phyloP scores from a whole-genome alignment of 64 coral and sea anemone genomes.

The Montipora foliosa region DNA sequence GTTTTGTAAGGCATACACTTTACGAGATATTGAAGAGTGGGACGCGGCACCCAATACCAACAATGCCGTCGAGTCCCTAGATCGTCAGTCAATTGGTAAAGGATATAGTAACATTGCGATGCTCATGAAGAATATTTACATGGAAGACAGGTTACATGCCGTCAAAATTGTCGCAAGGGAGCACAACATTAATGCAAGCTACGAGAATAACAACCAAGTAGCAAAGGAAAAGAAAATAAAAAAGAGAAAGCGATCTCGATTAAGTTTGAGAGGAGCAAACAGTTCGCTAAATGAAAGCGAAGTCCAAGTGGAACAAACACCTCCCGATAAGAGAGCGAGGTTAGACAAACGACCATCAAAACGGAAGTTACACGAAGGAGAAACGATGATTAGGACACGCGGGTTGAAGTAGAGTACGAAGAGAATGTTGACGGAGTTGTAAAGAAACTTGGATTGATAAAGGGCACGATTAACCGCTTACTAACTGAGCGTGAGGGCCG shows the following conservation, averaged over 20 bases:
- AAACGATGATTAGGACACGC: constrained; percentile 9
- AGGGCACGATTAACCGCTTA: background rate
- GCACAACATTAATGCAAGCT: constrained; percentile 50
- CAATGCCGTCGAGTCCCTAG: constrained; percentile 44
- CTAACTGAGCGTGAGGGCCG: too few species aligned
- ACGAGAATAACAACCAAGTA: constrained; percentile 39
- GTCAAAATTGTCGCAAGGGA: constrained; percentile 36
- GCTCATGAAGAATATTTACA: constrained; percentile 58
- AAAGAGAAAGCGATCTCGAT: constrained; percentile 24
- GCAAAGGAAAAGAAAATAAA: constrained; percentile 46
- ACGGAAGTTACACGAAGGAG: constrained; percentile 25
- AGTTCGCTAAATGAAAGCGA: constrained; percentile 55
- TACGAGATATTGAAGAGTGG: constrained; percentile 2
- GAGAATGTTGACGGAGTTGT: background rate
- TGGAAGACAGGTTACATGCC: constrained; percentile 56
- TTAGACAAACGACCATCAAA: constrained; percentile 54
- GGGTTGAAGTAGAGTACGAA: constrained; percentile 64
- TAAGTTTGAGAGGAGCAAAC: constrained; percentile 58
- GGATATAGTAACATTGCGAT: constrained; percentile 57
- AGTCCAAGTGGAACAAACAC: constrained; percentile 50
- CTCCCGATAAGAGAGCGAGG: constrained; percentile 44
- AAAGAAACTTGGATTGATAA: constrained; percentile 57
- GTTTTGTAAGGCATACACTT: constrained; percentile 49
- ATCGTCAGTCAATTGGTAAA: constrained; percentile 46
- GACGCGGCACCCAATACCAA: constrained; percentile 1